Percentiles rank a stretch among this genome's conserved stretches.
Evolutionary conservation across 2,888 invertebrate species (phyloP).

Genomic region (Pandemis cinnamomeana): DNA sequence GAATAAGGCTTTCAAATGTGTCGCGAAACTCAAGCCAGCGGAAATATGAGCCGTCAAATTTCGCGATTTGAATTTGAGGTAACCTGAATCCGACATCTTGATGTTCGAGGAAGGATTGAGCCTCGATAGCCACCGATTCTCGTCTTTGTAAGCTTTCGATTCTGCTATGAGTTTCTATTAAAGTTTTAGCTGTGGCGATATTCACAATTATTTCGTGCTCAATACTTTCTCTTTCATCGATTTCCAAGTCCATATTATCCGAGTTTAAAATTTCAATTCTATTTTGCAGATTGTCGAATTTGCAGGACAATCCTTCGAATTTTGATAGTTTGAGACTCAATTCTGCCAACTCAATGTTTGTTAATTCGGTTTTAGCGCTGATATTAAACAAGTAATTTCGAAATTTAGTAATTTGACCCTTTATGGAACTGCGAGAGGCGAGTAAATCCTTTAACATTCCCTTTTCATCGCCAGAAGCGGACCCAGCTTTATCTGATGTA

Average conservation of each 20-base stretch:
- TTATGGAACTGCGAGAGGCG: conserved; percentile 23
- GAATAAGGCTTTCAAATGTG: conserved; percentile 45
- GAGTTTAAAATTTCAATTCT: neutral
- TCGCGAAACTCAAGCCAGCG: conserved; percentile 49
- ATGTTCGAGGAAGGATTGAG: conserved; percentile 26
- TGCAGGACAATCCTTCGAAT: conserved; percentile 22
- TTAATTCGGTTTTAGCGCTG: neutral
- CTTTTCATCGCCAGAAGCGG: no score
- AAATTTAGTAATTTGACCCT: conserved; percentile 42
- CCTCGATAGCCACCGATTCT: neutral
- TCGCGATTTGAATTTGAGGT: conserved; percentile 46
- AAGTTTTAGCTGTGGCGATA: conserved; percentile 43
- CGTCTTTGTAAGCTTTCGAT: conserved; percentile 8
- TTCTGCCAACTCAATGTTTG: conserved; percentile 29
- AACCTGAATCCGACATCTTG: conserved; percentile 42
- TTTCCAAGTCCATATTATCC: conserved; percentile 6
- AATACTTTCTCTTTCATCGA: conserved; percentile 44
- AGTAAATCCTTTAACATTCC: no score
- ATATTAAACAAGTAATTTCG: conserved; percentile 33
- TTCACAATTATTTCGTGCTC: conserved; percentile 37
- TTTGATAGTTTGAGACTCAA: conserved; percentile 33
- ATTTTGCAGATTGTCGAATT: neutral
- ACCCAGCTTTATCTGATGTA: no score
- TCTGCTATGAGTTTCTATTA: conserved; percentile 30
- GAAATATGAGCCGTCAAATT: conserved; percentile 48